Base-by-base conservation (phyloP, 2,113 vertebrate genomes). In the Peromyscus maniculatus region DNA sequence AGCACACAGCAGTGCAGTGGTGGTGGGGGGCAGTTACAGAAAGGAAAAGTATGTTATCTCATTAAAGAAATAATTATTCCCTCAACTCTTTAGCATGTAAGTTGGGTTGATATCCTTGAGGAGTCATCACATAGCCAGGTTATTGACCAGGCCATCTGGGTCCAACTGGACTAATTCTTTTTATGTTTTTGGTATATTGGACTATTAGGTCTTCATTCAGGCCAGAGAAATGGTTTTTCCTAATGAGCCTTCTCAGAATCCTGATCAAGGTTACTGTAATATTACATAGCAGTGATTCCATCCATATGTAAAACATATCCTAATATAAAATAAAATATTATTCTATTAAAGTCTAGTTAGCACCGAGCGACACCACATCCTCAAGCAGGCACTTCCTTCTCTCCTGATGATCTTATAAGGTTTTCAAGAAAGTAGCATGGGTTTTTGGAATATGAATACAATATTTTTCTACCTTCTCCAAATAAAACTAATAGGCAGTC, bases 271-370 rank as follows among this genome's bases (percentile, higher is more conserved):
- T 28, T 64, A 72, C 75, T 90, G 83, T 22, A 4, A 1, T 87
- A 71, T 12, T 74, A 67, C n/a, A 57, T n/a, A 13, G 24, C 77
- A 82, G 16, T 3, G 2, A 94, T 88, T 79, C 28, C 24, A 28
- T 55, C 52, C 46, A 55, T 2, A 91, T 52, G 62, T 55, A 78
- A 93, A 62, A 78, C 72, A 17, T 52, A 87, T 21, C 11, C 31
- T 80, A 92, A 72, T 12, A 28, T 57, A 31, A 93, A 97, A 72
- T 83, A 36, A 88, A 83, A 6, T 78, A 39, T 57, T 82, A 36
- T 24, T 8, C 43, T 89, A 31, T 46, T 75, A 10, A n/a, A 36
- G 36, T 64, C 13, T 86, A 71, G 28, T 10, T 52, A 91, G 46
- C 21, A 95, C 0, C 16, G 78, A 26, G 3, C 17, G 19, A 64